A percentile compares a stretch with the other conserved stretches of the same genome.
Conservation (phyloP, 2,888 invertebrate species). For the Agriopis leucophaearia region DNA sequence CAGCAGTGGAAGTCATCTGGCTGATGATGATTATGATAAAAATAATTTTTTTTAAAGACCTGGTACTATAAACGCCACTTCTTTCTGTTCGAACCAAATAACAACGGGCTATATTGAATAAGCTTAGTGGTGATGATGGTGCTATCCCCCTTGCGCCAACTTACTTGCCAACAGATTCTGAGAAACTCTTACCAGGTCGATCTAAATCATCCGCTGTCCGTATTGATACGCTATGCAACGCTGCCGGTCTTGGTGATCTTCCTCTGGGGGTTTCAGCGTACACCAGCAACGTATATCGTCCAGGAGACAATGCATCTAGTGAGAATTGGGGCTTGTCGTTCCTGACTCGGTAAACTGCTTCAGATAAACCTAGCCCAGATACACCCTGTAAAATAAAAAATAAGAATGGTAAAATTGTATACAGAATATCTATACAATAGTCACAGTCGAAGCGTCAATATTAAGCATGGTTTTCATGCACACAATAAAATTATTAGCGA, state of each 20-base stretch:
- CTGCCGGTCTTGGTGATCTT: conserved; percentile 90
- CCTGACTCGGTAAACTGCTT: conserved; percentile 88
- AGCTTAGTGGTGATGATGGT: no score
- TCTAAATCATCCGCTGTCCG: conserved; percentile 70
- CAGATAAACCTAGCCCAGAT: conserved; percentile 80
- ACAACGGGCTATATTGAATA: no score
- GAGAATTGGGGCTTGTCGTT: conserved; percentile 90
- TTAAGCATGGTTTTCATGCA: no score
- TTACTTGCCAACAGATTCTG: neutral
- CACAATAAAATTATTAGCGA: neutral
- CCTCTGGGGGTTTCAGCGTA: conserved; percentile 94
- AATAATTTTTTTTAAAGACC: no score
- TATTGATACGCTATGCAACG: conserved; percentile 88
- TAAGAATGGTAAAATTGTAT: no score
- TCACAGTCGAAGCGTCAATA: no score
- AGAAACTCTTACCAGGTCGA: conserved; percentile 66
- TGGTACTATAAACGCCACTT: no score
- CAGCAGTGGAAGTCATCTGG: no score
- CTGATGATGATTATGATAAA: no score
- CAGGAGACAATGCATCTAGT: conserved; percentile 91
- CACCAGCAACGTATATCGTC: conserved; percentile 92
- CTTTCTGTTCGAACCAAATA: no score
- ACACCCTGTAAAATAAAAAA: conserved; percentile 63
- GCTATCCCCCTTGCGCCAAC: neutral
- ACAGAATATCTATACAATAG: no score